Percentiles rank a stretch among this genome's conserved stretches.
Conservation (phyloP, 2,113 vertebrate species). For the Rissa tridactyla region DNA sequence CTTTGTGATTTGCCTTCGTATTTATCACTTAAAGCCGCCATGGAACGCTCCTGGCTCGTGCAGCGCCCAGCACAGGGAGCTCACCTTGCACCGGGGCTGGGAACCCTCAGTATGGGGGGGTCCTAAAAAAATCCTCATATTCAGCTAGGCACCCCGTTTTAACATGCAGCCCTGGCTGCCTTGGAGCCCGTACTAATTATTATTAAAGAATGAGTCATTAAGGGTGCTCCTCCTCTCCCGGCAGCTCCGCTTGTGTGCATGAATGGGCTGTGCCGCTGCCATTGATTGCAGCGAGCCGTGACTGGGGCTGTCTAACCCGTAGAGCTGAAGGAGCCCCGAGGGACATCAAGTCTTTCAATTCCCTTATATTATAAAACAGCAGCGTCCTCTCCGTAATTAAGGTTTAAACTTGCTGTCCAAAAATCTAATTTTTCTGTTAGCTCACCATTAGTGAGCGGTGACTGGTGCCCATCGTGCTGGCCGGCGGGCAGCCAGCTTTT, state of each 20-base stretch:
- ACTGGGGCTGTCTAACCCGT: constrained; percentile 1
- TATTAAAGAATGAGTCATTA: not conserved
- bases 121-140: not conserved
- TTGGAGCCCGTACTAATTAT: not conserved
- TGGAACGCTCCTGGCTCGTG: rapidly evolving
- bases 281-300: constrained; percentile 39
- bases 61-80: not conserved
- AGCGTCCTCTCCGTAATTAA: rapidly evolving
- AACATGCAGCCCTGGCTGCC: rapidly evolving
- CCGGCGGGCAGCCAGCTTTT: not conserved
- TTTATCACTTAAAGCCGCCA: not conserved
- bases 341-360: not conserved
- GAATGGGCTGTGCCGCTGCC: not conserved
- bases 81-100: not conserved
- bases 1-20: not conserved
- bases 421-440: not conserved
- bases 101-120: rapidly evolving
- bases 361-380: not conserved
- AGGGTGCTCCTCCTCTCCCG: not conserved
- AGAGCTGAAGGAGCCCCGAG: not conserved
- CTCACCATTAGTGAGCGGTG: not conserved
- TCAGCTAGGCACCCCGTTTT: not conserved
- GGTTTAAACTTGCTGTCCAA: not conserved
- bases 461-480: not conserved
- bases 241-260: not conserved